A percentile compares a stretch with the other conserved stretches of the same genome.
Conservation (phyloP, 2,113 vertebrate genomes). For the Dromiciops gliroides region DNA sequence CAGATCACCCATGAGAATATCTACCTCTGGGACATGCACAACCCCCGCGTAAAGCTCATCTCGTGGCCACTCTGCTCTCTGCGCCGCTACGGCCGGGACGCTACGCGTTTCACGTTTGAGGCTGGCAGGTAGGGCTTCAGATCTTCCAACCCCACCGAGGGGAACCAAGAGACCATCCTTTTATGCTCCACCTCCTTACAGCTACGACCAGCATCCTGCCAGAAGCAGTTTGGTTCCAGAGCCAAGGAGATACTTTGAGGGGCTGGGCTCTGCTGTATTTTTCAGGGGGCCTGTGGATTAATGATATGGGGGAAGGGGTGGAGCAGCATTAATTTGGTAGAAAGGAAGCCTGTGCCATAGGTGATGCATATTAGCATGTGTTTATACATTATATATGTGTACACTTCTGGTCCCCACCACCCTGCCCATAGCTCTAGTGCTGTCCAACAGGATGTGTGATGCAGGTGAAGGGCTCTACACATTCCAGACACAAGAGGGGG, state of each 20-base stretch:
- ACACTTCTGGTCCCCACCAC: not conserved
- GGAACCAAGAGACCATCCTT: not conserved
- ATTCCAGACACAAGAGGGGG: constrained; percentile 96
- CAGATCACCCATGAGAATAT: constrained; percentile 98
- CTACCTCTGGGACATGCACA: constrained; percentile 98
- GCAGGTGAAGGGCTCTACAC: constrained; percentile 97
- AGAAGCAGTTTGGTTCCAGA: not conserved
- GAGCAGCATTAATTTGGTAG: not conserved
- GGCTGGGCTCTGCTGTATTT: not conserved
- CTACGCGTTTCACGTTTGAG: constrained; percentile 96
- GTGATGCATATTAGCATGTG: not conserved
- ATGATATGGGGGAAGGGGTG: not conserved
- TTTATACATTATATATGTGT: fast-evolving
- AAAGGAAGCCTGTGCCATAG: not conserved
- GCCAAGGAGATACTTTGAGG: not conserved
- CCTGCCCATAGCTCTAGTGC: not conserved
- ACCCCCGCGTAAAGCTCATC: constrained; percentile 93
- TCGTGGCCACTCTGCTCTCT: constrained; percentile 97
- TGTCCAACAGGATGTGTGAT: constrained; percentile 91
- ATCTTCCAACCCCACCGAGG: not conserved
- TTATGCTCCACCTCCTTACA: not conserved
- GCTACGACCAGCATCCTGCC: not conserved
- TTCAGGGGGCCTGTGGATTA: not conserved
- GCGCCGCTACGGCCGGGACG: constrained; percentile 93
- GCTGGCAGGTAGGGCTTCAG: constrained; percentile 89